Evolutionary conservation across 2,888 invertebrate species (phyloP), one percentile per base, ranked within the genome.

Genomic region (Chrysolina americana): DNA sequence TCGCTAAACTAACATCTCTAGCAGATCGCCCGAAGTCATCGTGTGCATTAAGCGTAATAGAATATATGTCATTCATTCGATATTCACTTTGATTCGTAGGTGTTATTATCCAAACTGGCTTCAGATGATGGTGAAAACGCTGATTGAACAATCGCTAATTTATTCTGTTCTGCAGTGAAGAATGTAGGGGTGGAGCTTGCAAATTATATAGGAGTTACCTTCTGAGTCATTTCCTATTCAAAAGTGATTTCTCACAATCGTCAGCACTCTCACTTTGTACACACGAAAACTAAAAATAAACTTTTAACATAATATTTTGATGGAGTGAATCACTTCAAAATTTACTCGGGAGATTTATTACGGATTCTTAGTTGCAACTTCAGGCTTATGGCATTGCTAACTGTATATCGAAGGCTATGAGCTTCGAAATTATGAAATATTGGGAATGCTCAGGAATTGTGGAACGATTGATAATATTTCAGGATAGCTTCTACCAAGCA

Each of bases 71-170:
- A 59, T 36, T 59, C 23, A 59, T 59, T 8, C n/a, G 1, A 59
- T 59, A 59, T 59, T 59, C 36, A 59, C 23, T 59, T 59, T 8
- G 36, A 59, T 36, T 28, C 36, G 59, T 59, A 36, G 59, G 59
- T 59, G 59, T 59, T 59, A 28, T 28, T 59, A 59, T 28, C 17
- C 36, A 28, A n/a, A 36, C 28, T 36, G 50, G 36, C 36, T 28
- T 23, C 15, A 28, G 36, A 59, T 28, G 59, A 36, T 28, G 59
- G 36, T n/a, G 59, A 59, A 59, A 59, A 59, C 15, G 5, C 53
- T 13, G n/a, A 59, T n/a, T 59, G 59, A 59, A 59, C 36, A 59
- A 59, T 28, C 36, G 23, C 23, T 59, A n/a, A 59, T 59, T 59
- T 59, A 59, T 59, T 23, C 28, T 36, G 10, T 59, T 59, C n/a